Evolutionary conservation across 2,888 invertebrate species (phyloP).

Genomic region (Salticus scenicus): DNA sequence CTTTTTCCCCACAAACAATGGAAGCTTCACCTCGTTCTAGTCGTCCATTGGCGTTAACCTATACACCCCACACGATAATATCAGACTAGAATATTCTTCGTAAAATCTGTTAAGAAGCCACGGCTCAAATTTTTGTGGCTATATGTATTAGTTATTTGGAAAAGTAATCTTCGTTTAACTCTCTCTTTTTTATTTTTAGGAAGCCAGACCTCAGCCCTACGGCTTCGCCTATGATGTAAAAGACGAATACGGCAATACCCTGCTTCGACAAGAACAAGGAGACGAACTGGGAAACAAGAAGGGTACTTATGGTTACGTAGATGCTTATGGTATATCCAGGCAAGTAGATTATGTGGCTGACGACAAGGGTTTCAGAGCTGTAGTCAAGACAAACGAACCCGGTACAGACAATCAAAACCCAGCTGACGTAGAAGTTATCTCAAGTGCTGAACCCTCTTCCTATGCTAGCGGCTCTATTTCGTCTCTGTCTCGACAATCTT

Average conservation of each 20-base stretch:
- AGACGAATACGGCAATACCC: slow-evolving; percentile 64
- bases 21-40: too few species aligned
- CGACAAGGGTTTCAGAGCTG: slow-evolving; percentile 70
- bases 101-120: too few species aligned
- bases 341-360: slow-evolving; percentile 70
- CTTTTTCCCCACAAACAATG: too few species aligned
- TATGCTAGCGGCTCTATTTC: background rate
- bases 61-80: too few species aligned
- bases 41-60: too few species aligned
- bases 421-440: slow-evolving; percentile 49
- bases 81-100: too few species aligned
- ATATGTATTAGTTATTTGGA: too few species aligned
- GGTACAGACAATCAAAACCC: slow-evolving; percentile 67
- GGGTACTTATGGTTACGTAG: slow-evolving; percentile 71
- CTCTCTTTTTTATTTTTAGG: background rate
- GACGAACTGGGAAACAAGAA: slow-evolving; percentile 71
- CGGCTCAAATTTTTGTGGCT: too few species aligned
- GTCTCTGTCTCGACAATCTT: background rate
- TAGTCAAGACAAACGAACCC: slow-evolving; percentile 71
- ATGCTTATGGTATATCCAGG: slow-evolving; percentile 70
- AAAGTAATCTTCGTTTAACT: too few species aligned
- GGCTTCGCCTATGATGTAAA: slow-evolving; percentile 70
- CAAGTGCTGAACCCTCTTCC: slow-evolving; percentile 13
- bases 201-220: slow-evolving; percentile 71
- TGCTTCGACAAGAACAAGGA: slow-evolving; percentile 69